phyloP scores from a whole-genome alignment of 2,113 vertebrate genomes.

The Cinclus mexicanus region DNA sequence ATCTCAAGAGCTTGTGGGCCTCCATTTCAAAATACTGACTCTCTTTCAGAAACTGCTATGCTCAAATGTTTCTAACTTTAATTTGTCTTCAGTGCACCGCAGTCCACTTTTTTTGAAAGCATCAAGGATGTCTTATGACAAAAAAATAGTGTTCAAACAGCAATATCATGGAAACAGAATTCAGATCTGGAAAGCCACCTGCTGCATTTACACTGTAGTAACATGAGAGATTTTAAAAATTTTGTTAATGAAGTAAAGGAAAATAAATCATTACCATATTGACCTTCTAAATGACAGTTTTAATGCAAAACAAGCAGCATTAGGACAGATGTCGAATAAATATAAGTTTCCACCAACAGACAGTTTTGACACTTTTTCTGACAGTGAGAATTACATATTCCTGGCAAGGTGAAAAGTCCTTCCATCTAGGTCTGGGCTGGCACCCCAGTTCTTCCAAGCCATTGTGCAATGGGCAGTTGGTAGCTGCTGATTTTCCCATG shows the following conservation, averaged over 20 bases:
- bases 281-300: background rate
- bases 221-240: rapidly evolving
- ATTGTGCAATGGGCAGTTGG: background rate
- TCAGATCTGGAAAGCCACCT: background rate
- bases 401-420: conserved; percentile 4
- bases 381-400: background rate
- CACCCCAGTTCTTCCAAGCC: background rate
- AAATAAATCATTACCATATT: background rate
- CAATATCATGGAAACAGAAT: background rate
- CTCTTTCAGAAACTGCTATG: background rate
- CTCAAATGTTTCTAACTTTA: background rate
- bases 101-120: background rate
- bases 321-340: background rate
- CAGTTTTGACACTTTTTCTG: background rate
- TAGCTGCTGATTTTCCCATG: rapidly evolving
- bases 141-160: background rate
- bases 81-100: background rate
- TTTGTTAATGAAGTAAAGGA: background rate
- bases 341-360: background rate
- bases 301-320: background rate
- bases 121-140: background rate
- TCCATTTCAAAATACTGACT: background rate
- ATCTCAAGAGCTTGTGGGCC: background rate
- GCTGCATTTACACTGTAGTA: background rate
- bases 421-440: background rate